Evolutionary conservation across 2,113 vertebrate species (phyloP).

Genomic region (Diglossa brunneiventris): DNA sequence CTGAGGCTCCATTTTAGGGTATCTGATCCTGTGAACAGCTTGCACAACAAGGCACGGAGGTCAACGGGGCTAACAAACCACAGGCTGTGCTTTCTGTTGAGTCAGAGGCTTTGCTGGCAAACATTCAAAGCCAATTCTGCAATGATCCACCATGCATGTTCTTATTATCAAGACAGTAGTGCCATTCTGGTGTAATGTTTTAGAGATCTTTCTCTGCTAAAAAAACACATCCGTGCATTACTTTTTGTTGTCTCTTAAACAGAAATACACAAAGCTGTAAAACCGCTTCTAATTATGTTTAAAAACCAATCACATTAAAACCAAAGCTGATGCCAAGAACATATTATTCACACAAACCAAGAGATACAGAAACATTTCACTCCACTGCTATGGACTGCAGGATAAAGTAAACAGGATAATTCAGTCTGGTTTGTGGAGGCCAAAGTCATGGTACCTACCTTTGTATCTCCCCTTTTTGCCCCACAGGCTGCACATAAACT

Average conservation of each 20-base stretch:
- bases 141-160: background rate
- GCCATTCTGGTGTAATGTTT: background rate
- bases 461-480: background rate
- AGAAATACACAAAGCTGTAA: constrained; percentile 55
- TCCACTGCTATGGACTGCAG: background rate
- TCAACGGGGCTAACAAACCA: background rate
- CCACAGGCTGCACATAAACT: background rate
- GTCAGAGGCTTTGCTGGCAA: background rate
- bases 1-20: background rate
- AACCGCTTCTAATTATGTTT: constrained; percentile 43
- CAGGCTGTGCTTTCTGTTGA: background rate
- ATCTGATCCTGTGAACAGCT: background rate
- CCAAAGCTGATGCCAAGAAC: constrained; percentile 45
- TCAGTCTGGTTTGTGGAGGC: background rate
- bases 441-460: background rate
- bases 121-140: background rate
- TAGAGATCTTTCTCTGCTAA: background rate
- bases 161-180: background rate
- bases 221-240: background rate
- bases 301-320: constrained; percentile 33
- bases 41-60: background rate
- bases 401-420: background rate
- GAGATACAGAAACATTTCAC: background rate
- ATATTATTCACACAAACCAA: constrained; percentile 34
- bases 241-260: constrained; percentile 43